A percentile compares a stretch with the other conserved stretches of the same genome.
Evolutionary conservation across 2,113 vertebrate genomes (phyloP).

Genomic region (Podarcis cretensis): DNA sequence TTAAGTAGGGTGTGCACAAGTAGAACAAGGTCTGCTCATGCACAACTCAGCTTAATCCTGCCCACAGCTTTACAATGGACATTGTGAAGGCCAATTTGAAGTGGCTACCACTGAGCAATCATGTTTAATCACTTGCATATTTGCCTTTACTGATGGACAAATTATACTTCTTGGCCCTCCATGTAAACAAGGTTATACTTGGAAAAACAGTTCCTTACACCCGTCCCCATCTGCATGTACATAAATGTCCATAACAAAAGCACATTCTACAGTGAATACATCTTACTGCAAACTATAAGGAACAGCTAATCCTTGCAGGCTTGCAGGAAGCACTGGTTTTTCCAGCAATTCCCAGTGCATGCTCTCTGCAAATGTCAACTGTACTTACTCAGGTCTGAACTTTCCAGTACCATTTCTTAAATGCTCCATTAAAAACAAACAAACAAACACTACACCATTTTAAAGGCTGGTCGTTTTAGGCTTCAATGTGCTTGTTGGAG

Average conservation of each 20-base stretch:
- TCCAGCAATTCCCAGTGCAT: neutral
- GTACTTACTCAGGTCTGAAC: slow-evolving; percentile 10
- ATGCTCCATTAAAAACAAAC: neutral
- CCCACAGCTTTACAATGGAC: no score
- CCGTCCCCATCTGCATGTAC: accelerated
- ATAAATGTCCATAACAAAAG: slow-evolving; percentile 10
- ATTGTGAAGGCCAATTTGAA: neutral
- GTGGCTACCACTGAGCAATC: neutral
- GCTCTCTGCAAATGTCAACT: slow-evolving; percentile 26
- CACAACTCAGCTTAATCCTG: no score
- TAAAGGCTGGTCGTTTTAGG: neutral
- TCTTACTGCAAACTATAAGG: slow-evolving; percentile 34
- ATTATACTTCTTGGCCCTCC: neutral
- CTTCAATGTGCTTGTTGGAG: neutral
- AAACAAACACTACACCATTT: neutral
- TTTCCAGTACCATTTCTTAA: slow-evolving; percentile 27
- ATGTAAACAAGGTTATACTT: slow-evolving; percentile 22
- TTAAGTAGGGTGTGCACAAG: no score
- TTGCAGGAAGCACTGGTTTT: neutral
- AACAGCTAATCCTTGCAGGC: slow-evolving; percentile 37
- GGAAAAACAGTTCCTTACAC: neutral
- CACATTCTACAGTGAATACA: neutral
- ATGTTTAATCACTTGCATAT: neutral
- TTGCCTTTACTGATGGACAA: neutral
- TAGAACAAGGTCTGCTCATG: no score